Percentiles rank a stretch among this genome's conserved stretches.
These are phyloP conservation scores for Carassius carassius DNA, from an alignment of 2,113 vertebrate species.

Conservation along the genomic window DNA sequence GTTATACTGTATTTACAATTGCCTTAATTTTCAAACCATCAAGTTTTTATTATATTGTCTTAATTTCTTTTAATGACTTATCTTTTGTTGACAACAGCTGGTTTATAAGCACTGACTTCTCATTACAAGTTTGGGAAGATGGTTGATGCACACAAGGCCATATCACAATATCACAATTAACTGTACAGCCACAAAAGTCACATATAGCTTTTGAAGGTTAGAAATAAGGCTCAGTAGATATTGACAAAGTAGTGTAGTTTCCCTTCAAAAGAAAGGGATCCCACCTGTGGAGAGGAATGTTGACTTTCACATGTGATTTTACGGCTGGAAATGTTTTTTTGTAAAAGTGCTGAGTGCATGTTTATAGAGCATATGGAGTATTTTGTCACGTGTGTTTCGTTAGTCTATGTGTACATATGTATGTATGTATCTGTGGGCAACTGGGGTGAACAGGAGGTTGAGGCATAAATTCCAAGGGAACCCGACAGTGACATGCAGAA, in stretches of 20 bases:
- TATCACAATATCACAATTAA: neutral
- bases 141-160: neutral
- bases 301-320: slow-evolving; percentile 2
- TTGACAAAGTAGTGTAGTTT: slow-evolving; percentile 6
- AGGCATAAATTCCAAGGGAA: slow-evolving; percentile 18
- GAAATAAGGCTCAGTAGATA: neutral
- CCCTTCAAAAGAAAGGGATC: slow-evolving; percentile 6
- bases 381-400: slow-evolving; percentile 39
- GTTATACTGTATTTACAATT: neutral
- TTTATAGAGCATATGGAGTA: neutral
- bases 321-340: neutral
- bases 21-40: neutral
- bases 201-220: neutral
- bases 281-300: slow-evolving; percentile 8
- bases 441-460: neutral
- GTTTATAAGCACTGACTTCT: neutral
- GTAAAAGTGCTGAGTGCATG: slow-evolving; percentile 11
- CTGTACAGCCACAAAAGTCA: neutral
- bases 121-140: neutral
- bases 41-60: neutral
- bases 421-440: neutral
- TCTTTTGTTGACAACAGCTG: neutral
- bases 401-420: slow-evolving; percentile 12
- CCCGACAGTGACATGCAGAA: neutral
- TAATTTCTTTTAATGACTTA: neutral